Conservation (phyloP, 2,888 invertebrate species). For the Rhodophaea formosa region DNA sequence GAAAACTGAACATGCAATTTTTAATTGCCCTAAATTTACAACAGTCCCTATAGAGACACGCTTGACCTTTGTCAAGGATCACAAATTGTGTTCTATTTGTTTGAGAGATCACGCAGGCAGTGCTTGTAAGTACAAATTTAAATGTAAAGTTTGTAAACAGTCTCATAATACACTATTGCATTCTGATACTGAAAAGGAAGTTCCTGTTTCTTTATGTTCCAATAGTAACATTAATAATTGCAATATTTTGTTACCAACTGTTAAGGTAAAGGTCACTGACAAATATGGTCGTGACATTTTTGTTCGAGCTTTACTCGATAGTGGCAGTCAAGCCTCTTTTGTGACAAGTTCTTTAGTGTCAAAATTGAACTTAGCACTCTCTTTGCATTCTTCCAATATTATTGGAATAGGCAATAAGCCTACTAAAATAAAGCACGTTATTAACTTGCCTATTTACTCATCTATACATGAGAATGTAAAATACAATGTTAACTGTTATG, state of each 20-base stretch:
- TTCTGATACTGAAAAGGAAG: not conserved
- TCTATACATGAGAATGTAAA: slow-evolving; percentile 15
- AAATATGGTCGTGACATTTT: slow-evolving; percentile 11
- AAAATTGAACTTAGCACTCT: not conserved
- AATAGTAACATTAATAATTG: slow-evolving; percentile 13
- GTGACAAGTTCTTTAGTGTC: not conserved
- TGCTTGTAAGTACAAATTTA: slow-evolving; percentile 20
- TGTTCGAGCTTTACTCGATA: slow-evolving; percentile 25
- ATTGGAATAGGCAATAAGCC: slow-evolving; percentile 22
- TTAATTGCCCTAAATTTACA: slow-evolving; percentile 19
- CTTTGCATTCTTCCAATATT: slow-evolving; percentile 22
- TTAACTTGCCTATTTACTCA: slow-evolving; percentile 12
- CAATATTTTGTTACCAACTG: slow-evolving; percentile 24
- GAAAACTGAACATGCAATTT: slow-evolving; percentile 19
- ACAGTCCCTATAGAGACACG: slow-evolving; percentile 18
- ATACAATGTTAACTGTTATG: slow-evolving; percentile 10
- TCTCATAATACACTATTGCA: slow-evolving; percentile 13
- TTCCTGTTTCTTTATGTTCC: slow-evolving; percentile 19
- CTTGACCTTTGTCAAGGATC: slow-evolving; percentile 11
- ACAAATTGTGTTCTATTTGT: slow-evolving; percentile 22
- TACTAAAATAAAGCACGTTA: slow-evolving; percentile 21
- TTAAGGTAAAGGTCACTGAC: slow-evolving; percentile 21
- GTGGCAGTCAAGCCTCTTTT: slow-evolving; percentile 14
- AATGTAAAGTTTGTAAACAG: slow-evolving; percentile 22
- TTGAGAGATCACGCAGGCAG: slow-evolving; percentile 20